phyloP scores from a whole-genome alignment of 2,113 vertebrate species.

The Sus scrofa region T2T-Sscrofa CM000827.6:76201501-76202000 shows the following conservation, averaged over 20 bases:
- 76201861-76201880: neutral
- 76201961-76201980: neutral
- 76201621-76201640: constrained; percentile 19
- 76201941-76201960: neutral
- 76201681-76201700: constrained; percentile 40
- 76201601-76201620: neutral
- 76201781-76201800: neutral
- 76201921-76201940: neutral
- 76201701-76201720: neutral
- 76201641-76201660: neutral
- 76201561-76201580: neutral
- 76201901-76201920: neutral
- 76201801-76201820: neutral
- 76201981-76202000: neutral
- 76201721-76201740: neutral
- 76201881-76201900: neutral
- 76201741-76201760: constrained; percentile 7
- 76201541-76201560: neutral
- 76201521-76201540: neutral
- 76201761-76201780: neutral
- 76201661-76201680: neutral
- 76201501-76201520: neutral
- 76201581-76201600: neutral
- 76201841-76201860: constrained; percentile 33
- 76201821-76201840: neutral